Evolutionary conservation across 2,113 vertebrate genomes (phyloP), one percentile per base, ranked within the genome.

Genomic region (Hippocampus comes): DNA sequence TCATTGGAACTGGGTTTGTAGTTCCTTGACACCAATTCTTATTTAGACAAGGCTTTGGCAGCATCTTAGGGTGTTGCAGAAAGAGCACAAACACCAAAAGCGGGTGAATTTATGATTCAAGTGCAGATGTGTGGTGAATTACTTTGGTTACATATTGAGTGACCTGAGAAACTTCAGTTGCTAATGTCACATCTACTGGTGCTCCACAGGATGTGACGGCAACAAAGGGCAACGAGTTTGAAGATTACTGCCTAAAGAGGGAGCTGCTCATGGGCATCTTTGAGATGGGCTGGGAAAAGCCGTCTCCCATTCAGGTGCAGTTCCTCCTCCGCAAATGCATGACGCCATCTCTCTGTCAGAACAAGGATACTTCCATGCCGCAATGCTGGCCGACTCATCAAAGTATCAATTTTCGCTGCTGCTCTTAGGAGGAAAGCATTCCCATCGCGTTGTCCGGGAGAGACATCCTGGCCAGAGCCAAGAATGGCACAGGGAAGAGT

Each of bases 221-320:
- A 88, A 99, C 97, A 86, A 99, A 99, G 95, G 97, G 97, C 94
- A 99, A 99, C 64, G 97, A 99, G 82, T 99, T 99, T 98, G 97
- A 99, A 94, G 97, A 99, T 94, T 99, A 99, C 86, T 99, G 97
- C 92, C 93, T 99, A 86, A 99, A 99, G 91, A 93, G 97, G 88
- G 97, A 99, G 93, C 92, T 99, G 86, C 93, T 99, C 77, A 99
- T 99, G 97, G 97, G 97, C 90, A 99, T 99, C 93, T 99, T 99
- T 94, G 97, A 99, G 94, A 99, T 99, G 97, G 97, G 97, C 92
- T 99, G 97, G 97, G 97, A 99, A 93, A 99, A 99, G 84, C 97
- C 97, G 34, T 99, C 97, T 91, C 97, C 97, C 85, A 99, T 99
- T 82, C 97, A 99, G 95, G 97, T 98, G 34, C 5, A 2, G 48